phyloP scores from a whole-genome alignment of 2,888 invertebrate genomes.

The Pseudoips prasinana region DNA sequence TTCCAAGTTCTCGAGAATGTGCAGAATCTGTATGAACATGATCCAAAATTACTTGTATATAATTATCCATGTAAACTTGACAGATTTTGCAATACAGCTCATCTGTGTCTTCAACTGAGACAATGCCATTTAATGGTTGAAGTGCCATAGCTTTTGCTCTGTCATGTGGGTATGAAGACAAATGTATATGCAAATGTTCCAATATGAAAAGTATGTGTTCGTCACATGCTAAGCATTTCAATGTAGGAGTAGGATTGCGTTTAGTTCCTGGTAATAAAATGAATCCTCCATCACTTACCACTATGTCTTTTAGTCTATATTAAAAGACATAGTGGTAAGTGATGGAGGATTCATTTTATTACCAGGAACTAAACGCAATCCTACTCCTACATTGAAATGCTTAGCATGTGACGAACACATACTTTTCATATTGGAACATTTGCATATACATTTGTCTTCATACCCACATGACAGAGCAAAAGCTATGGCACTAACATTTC shows the following conservation, averaged over 20 bases:
- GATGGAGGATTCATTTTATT: slow-evolving; percentile 44
- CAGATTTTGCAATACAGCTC: slow-evolving; percentile 59
- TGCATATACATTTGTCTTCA: slow-evolving; percentile 30
- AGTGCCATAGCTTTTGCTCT: slow-evolving; percentile 44
- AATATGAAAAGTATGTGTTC: neutral
- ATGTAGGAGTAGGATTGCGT: slow-evolving; percentile 9
- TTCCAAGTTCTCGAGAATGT: slow-evolving; percentile 36
- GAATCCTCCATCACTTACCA: slow-evolving; percentile 43
- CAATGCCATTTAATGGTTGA: slow-evolving; percentile 54
- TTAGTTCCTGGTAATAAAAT: slow-evolving; percentile 35
- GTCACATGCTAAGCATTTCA: slow-evolving; percentile 43
- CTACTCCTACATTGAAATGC: slow-evolving; percentile 28
- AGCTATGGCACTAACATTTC: slow-evolving; percentile 43
- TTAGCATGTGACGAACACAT: slow-evolving; percentile 32
- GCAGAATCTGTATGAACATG: slow-evolving; percentile 44
- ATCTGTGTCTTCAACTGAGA: slow-evolving; percentile 45
- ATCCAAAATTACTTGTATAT: slow-evolving; percentile 45
- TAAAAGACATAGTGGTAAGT: slow-evolving; percentile 32
- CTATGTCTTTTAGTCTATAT: slow-evolving; percentile 18
- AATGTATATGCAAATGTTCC: slow-evolving; percentile 24
- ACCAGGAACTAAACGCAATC: slow-evolving; percentile 23
- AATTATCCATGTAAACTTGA: slow-evolving; percentile 48
- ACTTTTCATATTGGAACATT: neutral
- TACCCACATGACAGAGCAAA: slow-evolving; percentile 38
- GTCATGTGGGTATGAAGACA: slow-evolving; percentile 33